Base-by-base conservation (phyloP, 2,888 invertebrate species). In the Argyresthia goedartella region DNA sequence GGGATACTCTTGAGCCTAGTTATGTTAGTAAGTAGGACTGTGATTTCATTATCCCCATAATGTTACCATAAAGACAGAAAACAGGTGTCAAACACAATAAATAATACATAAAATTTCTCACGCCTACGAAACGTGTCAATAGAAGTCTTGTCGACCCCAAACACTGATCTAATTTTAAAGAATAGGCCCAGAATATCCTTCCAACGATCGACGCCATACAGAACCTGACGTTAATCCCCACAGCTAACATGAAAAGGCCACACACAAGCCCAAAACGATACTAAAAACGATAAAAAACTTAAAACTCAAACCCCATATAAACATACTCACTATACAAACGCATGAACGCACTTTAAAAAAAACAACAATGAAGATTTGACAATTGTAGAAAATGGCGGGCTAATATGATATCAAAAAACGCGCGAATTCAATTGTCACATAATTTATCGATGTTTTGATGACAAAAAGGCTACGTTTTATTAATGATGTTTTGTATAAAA, bases 391-490 rank as follows among this genome's bases (percentile, higher is more conserved):
- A 71, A 82, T 77, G 81, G 77, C 76, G 66, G 75, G 65, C 80
- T 82, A 81, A 85, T 84, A 81, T 82, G 84, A 82, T 81, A 78
- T 79, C 77, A 69, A 76, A 80, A 80, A 79, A 77, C 74, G 81
- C 81, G 81, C 76, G 69, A 76, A 76, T 76, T 75, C 75, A 76
- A 81, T 82, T 81, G 81, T 78, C 69, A 63, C 60, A 67, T 82
- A 81, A 84, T 85, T 81, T 84, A 84, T 85, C 62, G 81, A 78
- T 79, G 79, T 81, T 79, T 44, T 44, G 44, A 44, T 15, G 9
- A 14, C 44, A 44, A 45, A 51, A 52, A 25, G 25, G 25, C 10
- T 14, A 61, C 66, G 67, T 34, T 14, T 34, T 78, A 47, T 34
- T 35, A 47, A 35, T 34, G 34, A 47, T 11, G 47, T 47, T 47